Evolutionary conservation across 1,140 invertebrate species (phyloP), one percentile per base, ranked within the genome.

Genomic region (Drosophila pruinosa): DNA sequence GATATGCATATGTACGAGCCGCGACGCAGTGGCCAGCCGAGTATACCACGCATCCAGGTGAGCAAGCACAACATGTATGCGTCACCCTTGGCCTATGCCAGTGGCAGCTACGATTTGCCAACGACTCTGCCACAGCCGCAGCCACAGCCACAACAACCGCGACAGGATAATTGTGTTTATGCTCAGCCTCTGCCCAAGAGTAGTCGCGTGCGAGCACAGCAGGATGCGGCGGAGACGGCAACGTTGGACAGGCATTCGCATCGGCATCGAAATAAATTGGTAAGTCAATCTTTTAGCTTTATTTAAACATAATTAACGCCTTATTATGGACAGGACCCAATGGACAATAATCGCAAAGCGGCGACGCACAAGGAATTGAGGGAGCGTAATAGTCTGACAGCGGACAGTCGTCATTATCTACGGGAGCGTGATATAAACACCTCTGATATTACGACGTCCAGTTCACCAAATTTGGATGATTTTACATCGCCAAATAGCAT

Each of bases 391-490:
- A 74, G 77, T 61, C 58, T 65, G n/a, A 71, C 61, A 12, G 57
- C 81, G n/a, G 58, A 15, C 73, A 31, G 15, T 14, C 15, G 28
- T 15, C 67, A 47, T 39, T 52, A 50, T n/a, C 2, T 15, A 22
- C 26, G 45, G 10, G 81, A 81, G 34, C 77, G 73, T 57, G 81
- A 86, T 75, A 45, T 78, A n/a, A 75, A 64, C 36, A 68, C 82
- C 19, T 75, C 75, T 4, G 82, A 88, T 52, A 31, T 64, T 10
- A 78, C 69, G 17, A 82, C 67, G 14, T 75, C 69, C 17, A 82
- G 75, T 62, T 90, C 93, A 91, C 2, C 92, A 4, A 82, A 74
- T 45, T 56, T 83, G 19, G 90, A 91, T 48, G 90, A 89, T n/a
- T 89, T 85, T 24, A 56, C 57, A 15, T 28, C 57, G 4, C 10